Conservation (phyloP, 2,888 invertebrate genomes). For the Eumerus sabulonum region DNA sequence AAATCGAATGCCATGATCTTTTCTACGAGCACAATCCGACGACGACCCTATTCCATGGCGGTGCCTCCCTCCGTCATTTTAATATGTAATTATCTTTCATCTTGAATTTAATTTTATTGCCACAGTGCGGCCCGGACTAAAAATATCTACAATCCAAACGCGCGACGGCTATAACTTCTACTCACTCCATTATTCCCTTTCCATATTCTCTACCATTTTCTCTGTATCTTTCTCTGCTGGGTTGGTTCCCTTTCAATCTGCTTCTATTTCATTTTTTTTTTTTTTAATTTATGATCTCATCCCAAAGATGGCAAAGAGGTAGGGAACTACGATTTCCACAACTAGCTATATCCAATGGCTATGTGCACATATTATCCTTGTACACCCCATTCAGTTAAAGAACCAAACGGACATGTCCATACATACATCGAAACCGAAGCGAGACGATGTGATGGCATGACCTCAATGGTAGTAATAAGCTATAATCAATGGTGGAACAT, state of each 20-base stretch:
- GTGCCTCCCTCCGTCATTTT: constrained; percentile 65
- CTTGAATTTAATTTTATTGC: constrained; percentile 68
- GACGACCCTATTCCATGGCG: constrained; percentile 57
- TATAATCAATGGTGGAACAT: constrained; percentile 68
- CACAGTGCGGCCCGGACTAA: constrained; percentile 59
- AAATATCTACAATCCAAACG: constrained; percentile 39
- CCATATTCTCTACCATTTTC: constrained; percentile 9
- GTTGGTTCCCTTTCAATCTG: constrained; percentile 24
- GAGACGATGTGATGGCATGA: constrained; percentile 63
- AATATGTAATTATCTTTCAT: constrained; percentile 69
- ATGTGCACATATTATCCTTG: constrained; percentile 28
- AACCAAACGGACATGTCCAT: too few relatives aligned
- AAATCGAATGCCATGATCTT: constrained; percentile 17
- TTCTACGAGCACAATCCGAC: constrained; percentile 32
- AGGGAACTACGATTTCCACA: constrained; percentile 42
- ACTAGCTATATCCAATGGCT: constrained; percentile 56
- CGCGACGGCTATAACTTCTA: neutral
- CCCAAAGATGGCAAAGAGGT: constrained; percentile 41
- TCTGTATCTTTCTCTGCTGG: constrained; percentile 15
- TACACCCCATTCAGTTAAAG: constrained; percentile 36
- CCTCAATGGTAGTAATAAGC: constrained; percentile 68
- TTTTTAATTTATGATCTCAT: constrained; percentile 41
- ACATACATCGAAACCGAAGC: too few relatives aligned
- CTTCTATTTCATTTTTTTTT: constrained; percentile 55
- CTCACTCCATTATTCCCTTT: constrained; percentile 12